Base-by-base conservation (phyloP, 2,888 invertebrate genomes). In the Brenthis ino region DNA sequence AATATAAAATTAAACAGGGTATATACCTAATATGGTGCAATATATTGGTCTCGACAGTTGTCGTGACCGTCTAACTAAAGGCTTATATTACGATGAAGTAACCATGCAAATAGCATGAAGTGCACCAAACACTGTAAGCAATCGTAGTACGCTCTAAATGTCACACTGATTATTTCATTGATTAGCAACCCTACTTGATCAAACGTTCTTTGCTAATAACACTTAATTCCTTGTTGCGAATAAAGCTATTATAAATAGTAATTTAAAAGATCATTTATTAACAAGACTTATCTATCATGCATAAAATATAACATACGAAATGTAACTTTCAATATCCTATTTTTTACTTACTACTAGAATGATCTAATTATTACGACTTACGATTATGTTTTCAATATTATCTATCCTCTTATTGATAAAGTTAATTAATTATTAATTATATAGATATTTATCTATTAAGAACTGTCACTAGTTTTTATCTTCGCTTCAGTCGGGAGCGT, bases 91-190 rank as follows among this genome's bases (percentile, higher is more conserved):
- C 69, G 67, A 67, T 71, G 69, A 53, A 64, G 71, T 69, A 71
- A 71, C 69, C 37, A 70, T 60, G 68, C 65, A 68, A 68, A 68
- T 63, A 69, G 28, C 65, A 16, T 50, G 55, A 55, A 67, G 61
- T 63, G 56, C 43, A 58, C 28, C 47, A 28, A 51, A 24, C 56
- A 60, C 58, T 60, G 47, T 60, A 12, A 63, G 71, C 58, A 71
- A 68, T 71, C 68, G 20, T 64, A 65, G 50, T 61, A 69, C 69
- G 72, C 67, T 72, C 72, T 61, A 69, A 72, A 72, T 72, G 72
- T 69, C 69, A 67, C 72, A 65, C 57, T 54, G 67, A 72, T 69
- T 56, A 65, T 67, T 61, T 50, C 57, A 63, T 69, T 72, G 65
- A 69, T 67, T 69, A 67, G 64, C 67, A 69, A 68, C 64, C 58